Percentiles rank a stretch among this genome's conserved stretches.
Conservation (phyloP, 2,888 invertebrate genomes). For the Drosophila suboccidentalis region DNA sequence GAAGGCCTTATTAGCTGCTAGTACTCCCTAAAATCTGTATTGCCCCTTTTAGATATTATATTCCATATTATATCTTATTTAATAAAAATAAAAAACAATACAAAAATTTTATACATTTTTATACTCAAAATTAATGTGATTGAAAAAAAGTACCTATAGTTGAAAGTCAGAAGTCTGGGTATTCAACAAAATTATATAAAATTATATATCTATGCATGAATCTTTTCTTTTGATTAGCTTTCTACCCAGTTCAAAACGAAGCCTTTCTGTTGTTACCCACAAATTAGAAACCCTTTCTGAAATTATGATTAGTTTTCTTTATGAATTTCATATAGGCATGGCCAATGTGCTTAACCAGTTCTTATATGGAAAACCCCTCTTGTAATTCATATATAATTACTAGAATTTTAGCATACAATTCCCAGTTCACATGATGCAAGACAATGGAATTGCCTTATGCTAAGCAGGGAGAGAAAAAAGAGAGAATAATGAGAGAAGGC, state of each 20-base stretch:
- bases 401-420: conserved; percentile 25
- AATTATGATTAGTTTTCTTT: conserved; percentile 10
- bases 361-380: conserved; percentile 7
- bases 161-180: no score
- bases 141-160: no score
- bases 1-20: no score
- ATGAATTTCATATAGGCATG: conserved; percentile 6
- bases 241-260: conserved; percentile 1
- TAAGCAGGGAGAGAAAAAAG: conserved; percentile 49
- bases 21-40: no score
- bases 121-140: no score
- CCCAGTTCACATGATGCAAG: conserved; percentile 59
- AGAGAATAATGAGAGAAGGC: conserved; percentile 20
- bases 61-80: no score
- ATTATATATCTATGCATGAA: no score
- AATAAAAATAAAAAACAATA: no score
- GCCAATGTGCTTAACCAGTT: conserved; percentile 38
- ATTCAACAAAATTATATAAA: no score
- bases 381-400: conserved; percentile 49
- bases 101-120: no score
- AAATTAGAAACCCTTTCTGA: conserved; percentile 20
- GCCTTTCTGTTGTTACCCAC: conserved; percentile 5
- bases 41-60: no score
- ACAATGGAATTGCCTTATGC: conserved; percentile 73
- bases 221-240: not conserved